Evolutionary conservation across 2,113 vertebrate genomes (phyloP).

Genomic region (Ondatra zibethicus): DNA sequence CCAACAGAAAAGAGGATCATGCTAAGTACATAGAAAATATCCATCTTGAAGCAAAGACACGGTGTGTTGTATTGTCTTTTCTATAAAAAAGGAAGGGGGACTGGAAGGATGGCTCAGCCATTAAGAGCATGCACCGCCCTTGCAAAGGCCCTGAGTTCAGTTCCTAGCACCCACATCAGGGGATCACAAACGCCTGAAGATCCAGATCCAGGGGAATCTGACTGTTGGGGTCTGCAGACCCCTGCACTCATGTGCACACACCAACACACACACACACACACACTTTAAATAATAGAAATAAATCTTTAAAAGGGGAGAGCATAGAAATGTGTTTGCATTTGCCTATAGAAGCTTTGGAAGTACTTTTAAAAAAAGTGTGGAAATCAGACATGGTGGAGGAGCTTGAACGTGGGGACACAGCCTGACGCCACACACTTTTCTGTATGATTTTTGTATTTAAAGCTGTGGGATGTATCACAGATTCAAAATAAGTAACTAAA

Average conservation of each 20-base stretch:
- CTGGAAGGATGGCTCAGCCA: not conserved
- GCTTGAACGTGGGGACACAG: not conserved
- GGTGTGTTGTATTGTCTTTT: not conserved
- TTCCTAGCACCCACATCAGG: not conserved
- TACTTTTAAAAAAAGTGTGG: not conserved
- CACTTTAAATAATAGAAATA: not conserved
- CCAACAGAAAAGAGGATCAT: not conserved
- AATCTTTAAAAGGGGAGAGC: not conserved
- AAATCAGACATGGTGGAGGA: too few relatives aligned
- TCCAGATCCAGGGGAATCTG: not conserved
- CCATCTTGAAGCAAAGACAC: not conserved
- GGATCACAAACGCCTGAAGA: too few relatives aligned
- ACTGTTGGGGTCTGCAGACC: not conserved
- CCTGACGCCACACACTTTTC: not conserved
- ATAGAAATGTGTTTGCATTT: not conserved
- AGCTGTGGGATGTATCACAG: not conserved
- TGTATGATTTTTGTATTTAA: not conserved
- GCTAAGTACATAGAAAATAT: not conserved
- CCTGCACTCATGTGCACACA: not conserved
- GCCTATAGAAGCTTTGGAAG: not conserved
- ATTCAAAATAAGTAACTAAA: conserved; percentile 38
- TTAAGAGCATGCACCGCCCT: not conserved
- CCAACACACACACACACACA: not conserved
- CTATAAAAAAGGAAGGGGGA: not conserved
- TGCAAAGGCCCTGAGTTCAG: not conserved